Conservation (phyloP, 2,888 invertebrate species). For the Drosophila prostipennis region DNA sequence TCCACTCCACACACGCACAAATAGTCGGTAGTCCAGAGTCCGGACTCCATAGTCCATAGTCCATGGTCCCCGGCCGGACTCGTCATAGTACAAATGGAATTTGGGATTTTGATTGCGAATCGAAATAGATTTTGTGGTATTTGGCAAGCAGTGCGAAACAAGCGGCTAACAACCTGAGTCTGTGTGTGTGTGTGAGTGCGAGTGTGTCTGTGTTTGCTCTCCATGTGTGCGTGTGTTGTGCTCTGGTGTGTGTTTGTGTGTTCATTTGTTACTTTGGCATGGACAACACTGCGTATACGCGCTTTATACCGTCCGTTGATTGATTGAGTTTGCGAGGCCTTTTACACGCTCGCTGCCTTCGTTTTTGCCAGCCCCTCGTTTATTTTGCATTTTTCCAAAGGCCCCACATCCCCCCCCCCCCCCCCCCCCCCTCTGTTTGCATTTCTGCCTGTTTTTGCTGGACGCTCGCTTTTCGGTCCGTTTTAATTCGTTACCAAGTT, state of each 20-base stretch:
- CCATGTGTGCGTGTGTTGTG: slow-evolving; percentile 2
- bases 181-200: slow-evolving; percentile 11
- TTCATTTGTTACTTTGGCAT: slow-evolving; percentile 74
- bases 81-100: slow-evolving; percentile 78
- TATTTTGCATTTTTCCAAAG: slow-evolving; percentile 60
- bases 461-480: slow-evolving; percentile 22
- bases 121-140: slow-evolving; percentile 81
- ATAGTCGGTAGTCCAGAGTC: slow-evolving; percentile 3
- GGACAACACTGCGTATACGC: slow-evolving; percentile 77
- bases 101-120: slow-evolving; percentile 82
- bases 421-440: slow-evolving; percentile 13
- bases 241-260: slow-evolving; percentile 54
- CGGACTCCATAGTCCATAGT: slow-evolving; percentile 1
- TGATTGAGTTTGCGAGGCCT: slow-evolving; percentile 63
- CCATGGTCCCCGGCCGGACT: slow-evolving; percentile 6
- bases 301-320: slow-evolving; percentile 77
- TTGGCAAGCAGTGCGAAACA: slow-evolving; percentile 74
- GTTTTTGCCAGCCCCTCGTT: slow-evolving; percentile 54
- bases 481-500: slow-evolving; percentile 65
- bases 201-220: slow-evolving; percentile 45
- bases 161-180: slow-evolving; percentile 28
- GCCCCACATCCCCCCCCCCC: background rate
- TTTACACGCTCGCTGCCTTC: slow-evolving; percentile 58
- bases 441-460: slow-evolving; percentile 32
- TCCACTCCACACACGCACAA: slow-evolving; percentile 12